Percentiles rank a stretch among this genome's conserved stretches.
These are phyloP conservation scores for Ataeniobius toweri DNA, from an alignment of 2,797 vertebrate species.

Conservation along the genomic window DNA sequence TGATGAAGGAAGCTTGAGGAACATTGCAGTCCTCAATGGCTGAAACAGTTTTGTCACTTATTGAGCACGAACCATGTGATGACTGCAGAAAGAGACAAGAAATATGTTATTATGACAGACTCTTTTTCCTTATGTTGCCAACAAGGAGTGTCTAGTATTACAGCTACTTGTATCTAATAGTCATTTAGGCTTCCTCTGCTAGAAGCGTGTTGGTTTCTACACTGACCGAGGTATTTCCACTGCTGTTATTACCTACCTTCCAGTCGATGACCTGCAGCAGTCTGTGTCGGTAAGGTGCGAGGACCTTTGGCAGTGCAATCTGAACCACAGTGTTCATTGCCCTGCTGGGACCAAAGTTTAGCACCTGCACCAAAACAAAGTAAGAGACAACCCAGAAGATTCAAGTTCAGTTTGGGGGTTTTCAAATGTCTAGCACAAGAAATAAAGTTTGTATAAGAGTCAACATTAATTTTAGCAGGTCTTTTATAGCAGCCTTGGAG, in stretches of 20 bases:
- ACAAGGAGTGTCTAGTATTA: not conserved
- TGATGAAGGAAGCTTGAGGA: conserved; percentile 74
- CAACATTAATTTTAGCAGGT: not conserved
- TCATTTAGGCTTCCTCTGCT: not conserved
- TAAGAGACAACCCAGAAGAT: not conserved
- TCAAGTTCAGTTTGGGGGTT: not conserved
- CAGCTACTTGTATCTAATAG: not conserved
- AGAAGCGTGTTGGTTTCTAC: not conserved
- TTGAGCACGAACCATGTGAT: conserved; percentile 81
- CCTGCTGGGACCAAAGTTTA: conserved; percentile 89
- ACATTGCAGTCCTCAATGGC: conserved; percentile 75
- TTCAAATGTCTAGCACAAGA: not conserved
- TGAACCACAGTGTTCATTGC: conserved; percentile 83
- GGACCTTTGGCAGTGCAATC: conserved; percentile 86
- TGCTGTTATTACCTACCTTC: conserved; percentile 79
- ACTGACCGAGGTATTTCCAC: not conserved
- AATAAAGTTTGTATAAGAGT: not conserved
- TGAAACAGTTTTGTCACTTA: conserved; percentile 70
- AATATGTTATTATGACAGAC: not conserved
- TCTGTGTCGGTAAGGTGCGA: conserved; percentile 78
- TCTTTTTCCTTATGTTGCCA: not conserved
- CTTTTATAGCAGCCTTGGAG: not conserved
- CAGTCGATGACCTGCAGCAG: conserved; percentile 85
- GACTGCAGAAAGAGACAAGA: conserved; percentile 42
- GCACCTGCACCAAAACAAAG: conserved; percentile 78